These are phyloP conservation scores for Cinclus cinclus DNA, from an alignment of 2,113 vertebrate species.

Conservation along the genomic window DNA sequence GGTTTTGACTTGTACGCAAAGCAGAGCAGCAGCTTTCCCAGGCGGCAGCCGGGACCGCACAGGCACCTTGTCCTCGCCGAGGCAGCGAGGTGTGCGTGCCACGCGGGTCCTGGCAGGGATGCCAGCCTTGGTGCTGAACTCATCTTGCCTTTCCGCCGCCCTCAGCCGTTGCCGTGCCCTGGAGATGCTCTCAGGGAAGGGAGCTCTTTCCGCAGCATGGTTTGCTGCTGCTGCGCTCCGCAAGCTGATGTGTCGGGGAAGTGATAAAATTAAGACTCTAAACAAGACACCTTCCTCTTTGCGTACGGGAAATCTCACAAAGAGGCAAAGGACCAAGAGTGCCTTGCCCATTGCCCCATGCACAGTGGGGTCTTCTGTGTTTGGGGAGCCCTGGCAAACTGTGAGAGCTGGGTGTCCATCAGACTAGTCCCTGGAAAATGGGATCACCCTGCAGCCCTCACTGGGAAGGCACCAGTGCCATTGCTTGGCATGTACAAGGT, in stretches of 20 bases:
- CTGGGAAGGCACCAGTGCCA: not conserved
- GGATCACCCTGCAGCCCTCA: not conserved
- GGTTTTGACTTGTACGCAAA: not conserved
- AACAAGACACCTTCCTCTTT: not conserved
- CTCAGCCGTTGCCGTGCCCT: not conserved
- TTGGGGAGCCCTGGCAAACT: not conserved
- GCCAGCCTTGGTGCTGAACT: slow-evolving; percentile 3
- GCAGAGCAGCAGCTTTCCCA: slow-evolving; percentile 16
- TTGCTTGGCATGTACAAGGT: not conserved
- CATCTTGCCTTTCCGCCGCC: not conserved
- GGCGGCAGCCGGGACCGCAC: not conserved
- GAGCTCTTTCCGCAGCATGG: not conserved
- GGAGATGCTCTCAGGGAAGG: not conserved
- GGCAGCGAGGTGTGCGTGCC: accelerated
- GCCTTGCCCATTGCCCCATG: accelerated
- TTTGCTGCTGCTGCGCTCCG: not conserved
- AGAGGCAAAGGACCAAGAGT: too few species aligned
- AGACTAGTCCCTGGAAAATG: accelerated
- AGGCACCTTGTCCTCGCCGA: not conserved
- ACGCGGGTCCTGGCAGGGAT: accelerated
- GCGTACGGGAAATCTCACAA: not conserved
- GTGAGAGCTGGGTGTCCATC: accelerated
- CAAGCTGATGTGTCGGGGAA: not conserved
- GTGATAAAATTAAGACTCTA: not conserved
- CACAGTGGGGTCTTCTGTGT: not conserved